Percentiles rank a stretch among this genome's conserved stretches.
phyloP scores from a whole-genome alignment of 2,888 invertebrate species.

The Cyclophora albipunctata region DNA sequence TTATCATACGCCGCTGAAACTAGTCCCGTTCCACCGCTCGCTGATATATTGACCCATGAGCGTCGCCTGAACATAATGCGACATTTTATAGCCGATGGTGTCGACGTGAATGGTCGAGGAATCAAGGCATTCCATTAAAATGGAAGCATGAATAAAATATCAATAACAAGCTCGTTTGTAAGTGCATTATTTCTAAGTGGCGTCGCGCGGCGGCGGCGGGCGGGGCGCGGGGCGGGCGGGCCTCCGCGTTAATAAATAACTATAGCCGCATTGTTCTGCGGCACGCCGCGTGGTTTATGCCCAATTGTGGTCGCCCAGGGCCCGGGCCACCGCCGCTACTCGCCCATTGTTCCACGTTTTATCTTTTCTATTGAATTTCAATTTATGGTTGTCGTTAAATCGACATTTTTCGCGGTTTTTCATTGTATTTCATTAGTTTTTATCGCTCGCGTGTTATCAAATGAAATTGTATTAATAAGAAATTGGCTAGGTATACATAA shows the following conservation, averaged over 20 bases:
- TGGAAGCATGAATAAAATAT: slow-evolving; percentile 44
- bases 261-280: slow-evolving; percentile 49
- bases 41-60: no score
- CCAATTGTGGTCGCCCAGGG: slow-evolving; percentile 41
- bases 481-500: background rate
- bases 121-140: slow-evolving; percentile 7
- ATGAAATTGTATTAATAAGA: slow-evolving; percentile 5
- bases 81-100: no score
- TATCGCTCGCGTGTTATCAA: slow-evolving; percentile 18
- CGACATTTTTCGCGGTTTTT: slow-evolving; percentile 38
- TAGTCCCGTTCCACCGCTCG: no score
- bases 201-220: slow-evolving; percentile 5
- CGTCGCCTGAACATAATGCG: no score
- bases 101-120: background rate
- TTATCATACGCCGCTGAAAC: no score
- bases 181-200: slow-evolving; percentile 37
- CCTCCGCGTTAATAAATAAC: slow-evolving; percentile 36
- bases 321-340: slow-evolving; percentile 15
- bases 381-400: slow-evolving; percentile 44
- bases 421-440: slow-evolving; percentile 26
- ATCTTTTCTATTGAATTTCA: slow-evolving; percentile 39
- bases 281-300: slow-evolving; percentile 55
- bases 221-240: slow-evolving; percentile 2
- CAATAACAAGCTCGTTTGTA: slow-evolving; percentile 64
- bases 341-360: slow-evolving; percentile 26